Conservation (phyloP, 2,888 invertebrate species). For the Polydrusus pterygomalis region DNA sequence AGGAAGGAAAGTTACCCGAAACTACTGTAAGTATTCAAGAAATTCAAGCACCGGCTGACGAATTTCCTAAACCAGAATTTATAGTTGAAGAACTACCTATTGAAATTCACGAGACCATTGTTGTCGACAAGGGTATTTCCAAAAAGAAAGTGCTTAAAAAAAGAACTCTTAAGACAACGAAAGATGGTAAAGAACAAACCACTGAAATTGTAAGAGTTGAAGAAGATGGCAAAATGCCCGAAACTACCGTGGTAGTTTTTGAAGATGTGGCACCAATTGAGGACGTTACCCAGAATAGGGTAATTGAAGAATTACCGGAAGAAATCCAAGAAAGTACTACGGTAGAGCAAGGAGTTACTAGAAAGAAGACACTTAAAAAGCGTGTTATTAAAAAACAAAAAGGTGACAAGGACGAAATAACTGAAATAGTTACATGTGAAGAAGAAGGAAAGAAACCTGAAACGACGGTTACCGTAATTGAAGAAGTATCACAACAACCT, state of each 20-base stretch:
- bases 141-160: conserved; percentile 63
- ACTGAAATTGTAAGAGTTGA: conserved; percentile 69
- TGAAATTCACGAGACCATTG: conserved; percentile 60
- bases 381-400: conserved; percentile 70
- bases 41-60: conserved; percentile 60
- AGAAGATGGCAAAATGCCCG: conserved; percentile 59
- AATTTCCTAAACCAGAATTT: conserved; percentile 47
- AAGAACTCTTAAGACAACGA: conserved; percentile 62
- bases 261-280: conserved; percentile 64
- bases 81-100: conserved; percentile 62
- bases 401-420: conserved; percentile 68
- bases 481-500: conserved; percentile 60
- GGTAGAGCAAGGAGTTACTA: conserved; percentile 57
- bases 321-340: conserved; percentile 59
- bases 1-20: conserved; percentile 64
- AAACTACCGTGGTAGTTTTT: conserved; percentile 62
- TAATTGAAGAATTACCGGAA: conserved; percentile 61
- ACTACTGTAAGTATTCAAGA: conserved; percentile 65
- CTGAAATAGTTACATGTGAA: conserved; percentile 60
- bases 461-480: conserved; percentile 52
- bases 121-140: conserved; percentile 64
- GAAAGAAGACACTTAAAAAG: conserved; percentile 66
- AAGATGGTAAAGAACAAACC: conserved; percentile 62
- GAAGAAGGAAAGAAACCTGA: conserved; percentile 70
- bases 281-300: conserved; percentile 60